Percentiles rank a stretch among this genome's conserved stretches.
Evolutionary conservation across 2,888 invertebrate genomes (phyloP).

Genomic region (Salticus scenicus): DNA sequence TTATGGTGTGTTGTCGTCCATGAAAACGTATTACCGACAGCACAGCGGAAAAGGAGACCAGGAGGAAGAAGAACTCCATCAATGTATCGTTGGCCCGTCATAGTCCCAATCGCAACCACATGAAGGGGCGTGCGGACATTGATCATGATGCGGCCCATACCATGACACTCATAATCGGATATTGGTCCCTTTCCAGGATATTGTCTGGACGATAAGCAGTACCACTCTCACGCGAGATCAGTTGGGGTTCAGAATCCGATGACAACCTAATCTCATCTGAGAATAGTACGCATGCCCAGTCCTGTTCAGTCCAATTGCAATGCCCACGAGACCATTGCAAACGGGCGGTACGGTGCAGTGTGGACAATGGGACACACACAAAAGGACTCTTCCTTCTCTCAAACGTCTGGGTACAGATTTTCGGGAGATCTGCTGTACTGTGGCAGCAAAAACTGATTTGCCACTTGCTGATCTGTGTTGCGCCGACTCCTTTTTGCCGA

Average conservation of each 20-base stretch:
- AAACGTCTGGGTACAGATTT: slow-evolving; percentile 9
- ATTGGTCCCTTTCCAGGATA: no score
- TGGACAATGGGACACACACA: slow-evolving; percentile 17
- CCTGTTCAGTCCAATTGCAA: slow-evolving; percentile 26
- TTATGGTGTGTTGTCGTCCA: no score
- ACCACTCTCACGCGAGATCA: slow-evolving; percentile 8
- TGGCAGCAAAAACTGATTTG: slow-evolving; percentile 1
- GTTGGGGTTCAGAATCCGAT: slow-evolving; percentile 10
- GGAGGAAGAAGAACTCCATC: no score
- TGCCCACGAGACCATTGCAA: slow-evolving; percentile 25
- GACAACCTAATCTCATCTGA: slow-evolving; percentile 16
- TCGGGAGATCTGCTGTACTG: neutral
- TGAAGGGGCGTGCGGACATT: no score
- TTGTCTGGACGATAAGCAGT: no score
- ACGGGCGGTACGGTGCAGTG: slow-evolving; percentile 11
- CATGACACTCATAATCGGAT: no score
- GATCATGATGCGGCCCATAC: no score
- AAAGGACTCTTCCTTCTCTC: neutral
- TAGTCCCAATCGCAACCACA: no score
- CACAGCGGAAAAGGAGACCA: no score
- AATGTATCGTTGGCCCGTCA: no score
- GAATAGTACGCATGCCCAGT: neutral
- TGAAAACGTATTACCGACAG: no score
- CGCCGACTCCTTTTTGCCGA: neutral
- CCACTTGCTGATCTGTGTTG: neutral